A percentile compares a stretch with the other conserved stretches of the same genome.
phyloP scores from a whole-genome alignment of 2,113 vertebrate genomes.

The Tachycineta bicolor region DNA sequence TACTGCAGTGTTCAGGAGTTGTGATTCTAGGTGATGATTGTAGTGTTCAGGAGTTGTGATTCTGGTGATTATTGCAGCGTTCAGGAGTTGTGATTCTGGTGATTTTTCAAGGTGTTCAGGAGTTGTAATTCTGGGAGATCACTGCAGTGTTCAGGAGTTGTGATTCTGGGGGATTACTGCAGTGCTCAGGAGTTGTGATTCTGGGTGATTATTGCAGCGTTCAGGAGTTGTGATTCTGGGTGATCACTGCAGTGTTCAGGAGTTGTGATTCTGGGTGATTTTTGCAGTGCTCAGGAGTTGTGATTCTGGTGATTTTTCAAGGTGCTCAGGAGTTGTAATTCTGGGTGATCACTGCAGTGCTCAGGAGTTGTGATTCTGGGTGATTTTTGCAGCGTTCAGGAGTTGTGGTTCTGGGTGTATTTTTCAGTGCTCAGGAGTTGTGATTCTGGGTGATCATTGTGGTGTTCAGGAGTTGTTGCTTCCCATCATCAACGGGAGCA shows the following conservation, averaged over 20 bases:
- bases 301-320: too few relatives aligned
- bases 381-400: too few relatives aligned
- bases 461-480: background rate
- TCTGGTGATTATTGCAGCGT: too few relatives aligned
- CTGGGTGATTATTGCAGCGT: background rate
- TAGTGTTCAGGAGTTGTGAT: too few relatives aligned
- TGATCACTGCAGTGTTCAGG: background rate
- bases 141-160: background rate
- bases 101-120: background rate
- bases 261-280: background rate
- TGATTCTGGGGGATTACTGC: background rate
- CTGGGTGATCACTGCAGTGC: too few relatives aligned
- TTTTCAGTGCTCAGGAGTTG: background rate
- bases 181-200: background rate
- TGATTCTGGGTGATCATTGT: background rate
- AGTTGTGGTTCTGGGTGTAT: too few relatives aligned
- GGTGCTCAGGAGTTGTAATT: too few relatives aligned
- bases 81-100: too few relatives aligned
- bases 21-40: too few relatives aligned
- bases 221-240: background rate
- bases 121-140: background rate
- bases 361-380: too few relatives aligned
- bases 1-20: too few relatives aligned
- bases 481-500: background rate
- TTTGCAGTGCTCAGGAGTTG: background rate